Evolutionary conservation across 1,140 invertebrate genomes (phyloP), one percentile per base, ranked within the genome.

Genomic region (Pantala flavescens): DNA sequence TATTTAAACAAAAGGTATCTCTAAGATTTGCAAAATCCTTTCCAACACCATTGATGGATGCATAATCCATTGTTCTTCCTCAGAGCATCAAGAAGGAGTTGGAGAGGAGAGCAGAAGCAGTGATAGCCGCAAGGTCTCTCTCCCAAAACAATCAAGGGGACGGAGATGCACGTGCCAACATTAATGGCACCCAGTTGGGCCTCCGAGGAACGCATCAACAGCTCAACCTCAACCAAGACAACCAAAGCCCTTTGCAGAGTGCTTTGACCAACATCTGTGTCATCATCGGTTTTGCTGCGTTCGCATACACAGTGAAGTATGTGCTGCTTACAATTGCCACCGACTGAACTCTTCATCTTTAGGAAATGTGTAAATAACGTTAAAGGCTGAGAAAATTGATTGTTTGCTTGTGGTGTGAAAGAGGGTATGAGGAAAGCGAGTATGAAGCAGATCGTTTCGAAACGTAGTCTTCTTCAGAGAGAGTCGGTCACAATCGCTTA

Each of bases 221-320:
- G 75, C 72, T 74, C 55, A 75, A 36, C 74, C 36, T 74, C 21
- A 75, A 55, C n/a, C 74, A 63, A 23, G 23, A 63, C 49, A 63
- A 63, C 49, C 88, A 90, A 77, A 90, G 89, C 75, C 88, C 88
- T 24, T 82, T 93, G 75, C 88, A 92, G 70, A 90, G 88, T 79
- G 88, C 90, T 74, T 78, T 95, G 55, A 90, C 91, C 72, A 95
- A 95, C 83, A 84, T 94, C 76, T 86, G 90, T 80, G 90, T 95
- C 71, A 86, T 95, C 49, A 83, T 93, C 71, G 91, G 92, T 63
- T 91, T 95, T 82, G 92, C 91, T n/a, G 89, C 90, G 36, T 95
- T 96, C 82, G 92, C 92, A 23, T 93, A 90, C 78, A 90, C 89
- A 77, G 93, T 96, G 14, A 94, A 93, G 84, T 93, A 93, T 84